Percentiles rank a stretch among this genome's conserved stretches.
Evolutionary conservation across 2,888 invertebrate genomes (phyloP).

Genomic region (Amphimallon solstitiale): DNA sequence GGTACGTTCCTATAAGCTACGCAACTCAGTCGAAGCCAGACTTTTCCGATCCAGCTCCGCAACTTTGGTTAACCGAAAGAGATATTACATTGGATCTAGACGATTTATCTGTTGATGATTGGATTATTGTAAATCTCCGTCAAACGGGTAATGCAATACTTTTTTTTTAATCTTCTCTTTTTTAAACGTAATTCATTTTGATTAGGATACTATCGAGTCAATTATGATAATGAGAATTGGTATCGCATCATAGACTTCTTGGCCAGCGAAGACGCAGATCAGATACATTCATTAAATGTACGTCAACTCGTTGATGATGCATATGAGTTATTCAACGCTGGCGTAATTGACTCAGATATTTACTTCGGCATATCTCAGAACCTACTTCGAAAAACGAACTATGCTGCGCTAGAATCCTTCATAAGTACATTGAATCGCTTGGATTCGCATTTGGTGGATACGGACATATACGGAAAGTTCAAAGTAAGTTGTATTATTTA

Average conservation of each 20-base stretch:
- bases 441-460: constrained; percentile 40
- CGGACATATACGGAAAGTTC: constrained; percentile 40
- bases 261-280: constrained; percentile 57
- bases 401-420: constrained; percentile 71
- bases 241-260: constrained; percentile 65
- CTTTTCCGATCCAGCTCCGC: constrained; percentile 65
- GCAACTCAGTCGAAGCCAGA: constrained; percentile 52
- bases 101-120: constrained; percentile 58
- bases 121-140: constrained; percentile 73
- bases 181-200: background rate
- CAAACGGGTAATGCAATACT: constrained; percentile 69
- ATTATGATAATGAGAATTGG: constrained; percentile 78
- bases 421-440: constrained; percentile 49
- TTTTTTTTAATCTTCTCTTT: background rate
- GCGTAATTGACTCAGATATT: constrained; percentile 65
- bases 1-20: background rate
- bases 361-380: constrained; percentile 71
- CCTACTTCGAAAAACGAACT: constrained; percentile 68
- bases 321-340: constrained; percentile 70
- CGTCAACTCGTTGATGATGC: constrained; percentile 81
- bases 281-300: constrained; percentile 72
- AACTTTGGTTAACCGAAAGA: constrained; percentile 63
- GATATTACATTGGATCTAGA: constrained; percentile 48
- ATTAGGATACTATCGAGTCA: constrained; percentile 74
- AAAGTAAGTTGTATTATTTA: too few relatives aligned